Conservation (phyloP, 2,113 vertebrate genomes). For the Pleuronectes platessa region DNA sequence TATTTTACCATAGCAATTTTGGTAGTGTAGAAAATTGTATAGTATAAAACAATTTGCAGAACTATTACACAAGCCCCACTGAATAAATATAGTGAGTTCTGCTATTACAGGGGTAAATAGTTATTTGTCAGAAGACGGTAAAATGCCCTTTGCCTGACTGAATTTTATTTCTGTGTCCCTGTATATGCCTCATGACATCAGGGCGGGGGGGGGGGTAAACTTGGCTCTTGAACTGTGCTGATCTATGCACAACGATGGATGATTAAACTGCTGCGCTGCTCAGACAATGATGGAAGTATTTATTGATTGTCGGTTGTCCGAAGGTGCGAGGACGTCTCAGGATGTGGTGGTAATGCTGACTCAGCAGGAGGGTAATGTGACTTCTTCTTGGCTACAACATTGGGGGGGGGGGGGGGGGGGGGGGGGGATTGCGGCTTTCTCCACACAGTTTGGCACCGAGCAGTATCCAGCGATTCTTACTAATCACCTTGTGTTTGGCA, state of each 20-base stretch:
- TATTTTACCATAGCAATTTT: not conserved
- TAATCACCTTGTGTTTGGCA: conserved; percentile 55
- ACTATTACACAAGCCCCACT: not conserved
- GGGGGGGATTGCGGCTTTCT: too few relatives aligned
- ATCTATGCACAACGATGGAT: conserved; percentile 35
- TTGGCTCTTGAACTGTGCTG: conserved; percentile 20
- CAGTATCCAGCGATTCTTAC: conserved; percentile 34
- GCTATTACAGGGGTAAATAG: not conserved
- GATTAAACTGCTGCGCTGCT: conserved; percentile 54
- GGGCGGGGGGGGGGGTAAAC: not conserved
- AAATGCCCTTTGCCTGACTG: not conserved
- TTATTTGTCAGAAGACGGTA: not conserved
- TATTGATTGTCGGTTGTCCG: conserved; percentile 69
- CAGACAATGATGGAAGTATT: conserved; percentile 48
- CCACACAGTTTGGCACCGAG: conserved; percentile 47
- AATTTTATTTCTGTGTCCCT: not conserved
- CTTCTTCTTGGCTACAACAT: conserved; percentile 56
- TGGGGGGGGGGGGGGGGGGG: not conserved
- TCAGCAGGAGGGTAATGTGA: conserved; percentile 47
- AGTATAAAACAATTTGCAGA: not conserved
- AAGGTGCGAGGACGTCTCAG: conserved; percentile 49
- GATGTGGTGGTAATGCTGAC: conserved; percentile 30
- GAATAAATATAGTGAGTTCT: not conserved
- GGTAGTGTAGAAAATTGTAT: not conserved
- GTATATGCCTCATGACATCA: not conserved